Evolutionary conservation across 2,113 vertebrate species (phyloP), one percentile per base, ranked within the genome.

Genomic region (Chrysemys picta): DNA sequence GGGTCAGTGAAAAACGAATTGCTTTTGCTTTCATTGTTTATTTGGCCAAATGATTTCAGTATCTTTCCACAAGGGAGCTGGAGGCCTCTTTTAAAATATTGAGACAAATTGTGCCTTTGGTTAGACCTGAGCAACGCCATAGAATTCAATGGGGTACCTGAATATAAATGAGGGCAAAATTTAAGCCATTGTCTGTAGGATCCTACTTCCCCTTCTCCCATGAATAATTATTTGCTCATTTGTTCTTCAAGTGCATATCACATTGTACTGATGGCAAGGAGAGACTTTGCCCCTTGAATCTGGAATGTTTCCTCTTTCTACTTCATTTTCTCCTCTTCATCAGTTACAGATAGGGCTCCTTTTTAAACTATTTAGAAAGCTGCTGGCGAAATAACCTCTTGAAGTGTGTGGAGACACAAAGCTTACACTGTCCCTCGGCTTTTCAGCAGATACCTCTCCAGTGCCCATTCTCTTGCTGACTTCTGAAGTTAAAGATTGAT

Each of bases 1-100:
- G 25, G 0, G 0, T 87, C 84, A 85, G 72, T 0, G 0, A 56
- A 84, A 82, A 95, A 53, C 25, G 0, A 2, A 38, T 50, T 52
- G 21, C 31, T 93, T 95, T 85, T 72, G 53, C 75, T 2, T 2
- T 22, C 76, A 62, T 50, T 76, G 8, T 65, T 59, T 85, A 22
- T 83, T 94, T 80, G 7, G 62, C 35, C 11, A 1, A 3, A 6
- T 72, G 25, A 45, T 75, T 92, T 87, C 62, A 90, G 50, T 35
- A 56, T 29, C 47, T 75, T 84, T 88, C 50, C 0, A 0, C 53
- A 62, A 59, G 80, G 56, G 54, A 90, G 75, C 45, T 72, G 72
- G 22, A 42, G 38, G 45, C 45, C 1, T 4, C 5, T 79, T 47
- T 38, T 22, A 27, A 88, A 50, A 72, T 78, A 52, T 12, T 11